Evolutionary conservation across 2,888 invertebrate species (phyloP).

Genomic region (Strigamia transsilvanica): DNA sequence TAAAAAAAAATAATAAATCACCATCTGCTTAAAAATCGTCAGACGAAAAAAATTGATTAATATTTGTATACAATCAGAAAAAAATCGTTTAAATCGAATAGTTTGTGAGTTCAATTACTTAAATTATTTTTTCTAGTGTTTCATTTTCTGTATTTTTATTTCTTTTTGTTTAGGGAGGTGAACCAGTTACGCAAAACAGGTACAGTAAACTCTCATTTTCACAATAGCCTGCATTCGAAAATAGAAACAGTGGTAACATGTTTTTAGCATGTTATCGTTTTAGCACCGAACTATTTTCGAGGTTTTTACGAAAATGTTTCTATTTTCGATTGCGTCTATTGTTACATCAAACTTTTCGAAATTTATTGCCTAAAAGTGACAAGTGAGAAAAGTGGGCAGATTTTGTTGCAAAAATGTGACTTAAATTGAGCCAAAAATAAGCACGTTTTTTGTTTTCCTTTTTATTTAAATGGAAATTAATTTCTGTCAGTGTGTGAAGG

Average conservation of each 20-base stretch:
- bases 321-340: no score
- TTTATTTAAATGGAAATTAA: slow-evolving; percentile 18
- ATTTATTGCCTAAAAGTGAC: background rate
- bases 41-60: no score
- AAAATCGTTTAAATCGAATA: no score
- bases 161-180: slow-evolving; percentile 60
- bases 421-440: background rate
- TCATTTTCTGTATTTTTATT: background rate
- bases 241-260: slow-evolving; percentile 56
- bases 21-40: no score
- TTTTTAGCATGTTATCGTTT: slow-evolving; percentile 55
- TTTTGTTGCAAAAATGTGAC: background rate
- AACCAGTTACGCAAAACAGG: slow-evolving; percentile 61
- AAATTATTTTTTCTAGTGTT: background rate
- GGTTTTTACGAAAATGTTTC: no score
- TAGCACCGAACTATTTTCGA: no score
- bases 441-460: background rate
- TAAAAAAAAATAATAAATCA: no score
- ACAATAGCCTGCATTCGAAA: slow-evolving; percentile 57
- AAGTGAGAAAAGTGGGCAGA: slow-evolving; percentile 7
- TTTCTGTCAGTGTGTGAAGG: slow-evolving; percentile 34
- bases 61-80: no score
- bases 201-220: slow-evolving; percentile 10
- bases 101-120: background rate
- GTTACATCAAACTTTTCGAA: background rate